Base-by-base conservation (phyloP, 2,113 vertebrate genomes). In the Corythaeola cristata region DNA sequence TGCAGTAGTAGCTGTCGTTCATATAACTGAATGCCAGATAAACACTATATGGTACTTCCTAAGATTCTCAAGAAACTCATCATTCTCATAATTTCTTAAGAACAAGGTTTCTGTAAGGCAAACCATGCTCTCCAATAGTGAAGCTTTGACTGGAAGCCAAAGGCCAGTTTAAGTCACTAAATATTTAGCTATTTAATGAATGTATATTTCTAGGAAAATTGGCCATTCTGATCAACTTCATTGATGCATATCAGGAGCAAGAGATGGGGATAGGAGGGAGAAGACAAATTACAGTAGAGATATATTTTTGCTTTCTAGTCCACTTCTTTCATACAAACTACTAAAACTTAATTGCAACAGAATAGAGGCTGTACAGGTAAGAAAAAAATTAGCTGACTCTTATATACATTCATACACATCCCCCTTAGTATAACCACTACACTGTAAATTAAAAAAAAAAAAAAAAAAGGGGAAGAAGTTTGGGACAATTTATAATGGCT, bases 341-440 rank as follows among this genome's bases (percentile, higher is more conserved):
- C 97, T 95, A 96, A 98, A 98, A 98, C 96, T 98, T 96, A 98
- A 98, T 93, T 97, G 98, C 97, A 98, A 98, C 97, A 95, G 97
- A 98, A 98, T 94, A 98, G 97, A 98, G 96, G 97, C 98, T 98
- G 97, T 98, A 98, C 97, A 98, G 95, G 96, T 98, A 98, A 97
- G 98, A 97, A 98, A 98, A 98, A 98, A 98, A 98, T 97, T 97
- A 98, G 97, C 96, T 96, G 98, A 98, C 96, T 98, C 97, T 98
- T 98, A 98, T 98, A 98, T 98, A 98, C 98, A 98, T 98, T 98
- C 98, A 98, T 98, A 98, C 98, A 98, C 98, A 96, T 97, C 98
- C 98, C 97, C 97, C 97, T 97, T 98, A 71, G 91, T 96, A 97
- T 97, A 97, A 97, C 96, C 96, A 97, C 97, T 98, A 98, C 98